These are phyloP conservation scores for Rafetus swinhoei DNA, from an alignment of 2,113 vertebrate genomes.

Conservation along the genomic window DNA sequence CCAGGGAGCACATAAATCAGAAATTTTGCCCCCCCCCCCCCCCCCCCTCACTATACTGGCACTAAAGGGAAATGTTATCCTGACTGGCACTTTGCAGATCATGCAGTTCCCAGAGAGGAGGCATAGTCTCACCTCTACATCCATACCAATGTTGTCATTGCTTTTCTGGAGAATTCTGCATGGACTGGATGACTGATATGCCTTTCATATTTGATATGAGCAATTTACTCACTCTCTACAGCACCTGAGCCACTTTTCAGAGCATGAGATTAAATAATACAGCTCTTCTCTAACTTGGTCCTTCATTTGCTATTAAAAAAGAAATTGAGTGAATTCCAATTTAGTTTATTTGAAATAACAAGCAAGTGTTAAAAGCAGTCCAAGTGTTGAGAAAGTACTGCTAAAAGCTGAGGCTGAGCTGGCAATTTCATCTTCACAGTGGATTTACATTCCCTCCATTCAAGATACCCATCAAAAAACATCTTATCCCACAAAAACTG, in stretches of 20 bases:
- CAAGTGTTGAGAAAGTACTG: constrained; percentile 10
- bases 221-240: background rate
- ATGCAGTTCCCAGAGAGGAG: background rate
- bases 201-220: background rate
- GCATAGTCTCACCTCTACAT: background rate
- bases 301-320: constrained; percentile 17
- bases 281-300: background rate
- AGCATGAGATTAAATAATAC: background rate
- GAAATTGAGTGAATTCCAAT: background rate
- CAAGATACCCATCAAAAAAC: constrained; percentile 13
- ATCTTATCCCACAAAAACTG: background rate
- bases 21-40: background rate
- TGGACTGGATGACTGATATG: background rate
- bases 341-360: constrained; percentile 34
- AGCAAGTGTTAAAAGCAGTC: constrained; percentile 12
- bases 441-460: constrained; percentile 35
- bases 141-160: background rate
- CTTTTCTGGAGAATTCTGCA: background rate
- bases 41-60: rapidly evolving
- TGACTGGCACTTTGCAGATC: background rate
- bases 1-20: background rate
- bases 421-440: constrained; percentile 36
- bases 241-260: background rate
- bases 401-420: background rate
- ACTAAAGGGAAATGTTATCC: background rate